These are phyloP conservation scores for Cheilosia scutellata DNA, from an alignment of 2,888 invertebrate species.

Conservation along the genomic window DNA sequence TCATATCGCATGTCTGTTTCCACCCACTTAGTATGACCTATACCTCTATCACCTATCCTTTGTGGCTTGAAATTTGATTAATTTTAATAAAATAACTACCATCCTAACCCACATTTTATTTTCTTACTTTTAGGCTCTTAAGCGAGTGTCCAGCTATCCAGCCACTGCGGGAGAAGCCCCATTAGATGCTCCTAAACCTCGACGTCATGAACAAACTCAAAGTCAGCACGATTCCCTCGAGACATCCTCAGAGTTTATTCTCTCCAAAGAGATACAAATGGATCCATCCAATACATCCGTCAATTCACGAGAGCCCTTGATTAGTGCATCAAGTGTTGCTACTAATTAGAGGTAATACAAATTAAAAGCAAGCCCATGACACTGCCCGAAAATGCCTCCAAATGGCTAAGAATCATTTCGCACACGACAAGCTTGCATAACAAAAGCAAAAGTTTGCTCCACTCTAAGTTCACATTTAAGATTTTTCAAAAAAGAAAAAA, in stretches of 20 bases:
- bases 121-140: conserved; percentile 84
- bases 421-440: conserved; percentile 58
- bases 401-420: conserved; percentile 16
- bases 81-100: neutral
- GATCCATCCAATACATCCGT: conserved; percentile 83
- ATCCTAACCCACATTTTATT: neutral
- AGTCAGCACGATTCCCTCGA: conserved; percentile 87
- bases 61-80: neutral
- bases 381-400: conserved; percentile 35
- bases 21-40: too few relatives aligned
- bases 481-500: conserved; percentile 4
- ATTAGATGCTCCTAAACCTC: conserved; percentile 81
- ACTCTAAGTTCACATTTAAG: conserved; percentile 3
- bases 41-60: neutral
- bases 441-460: conserved; percentile 35
- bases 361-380: conserved; percentile 21
- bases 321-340: conserved; percentile 83
- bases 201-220: conserved; percentile 87
- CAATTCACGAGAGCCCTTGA: conserved; percentile 87
- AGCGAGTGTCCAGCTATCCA: conserved; percentile 90
- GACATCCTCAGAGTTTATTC: conserved; percentile 81
- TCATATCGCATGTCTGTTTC: too few relatives aligned
- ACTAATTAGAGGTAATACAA: conserved; percentile 46
- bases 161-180: conserved; percentile 83
- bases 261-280: conserved; percentile 80